These are phyloP conservation scores for Falco berigora DNA, from an alignment of 2,797 vertebrate genomes.

Conservation along the genomic window DNA sequence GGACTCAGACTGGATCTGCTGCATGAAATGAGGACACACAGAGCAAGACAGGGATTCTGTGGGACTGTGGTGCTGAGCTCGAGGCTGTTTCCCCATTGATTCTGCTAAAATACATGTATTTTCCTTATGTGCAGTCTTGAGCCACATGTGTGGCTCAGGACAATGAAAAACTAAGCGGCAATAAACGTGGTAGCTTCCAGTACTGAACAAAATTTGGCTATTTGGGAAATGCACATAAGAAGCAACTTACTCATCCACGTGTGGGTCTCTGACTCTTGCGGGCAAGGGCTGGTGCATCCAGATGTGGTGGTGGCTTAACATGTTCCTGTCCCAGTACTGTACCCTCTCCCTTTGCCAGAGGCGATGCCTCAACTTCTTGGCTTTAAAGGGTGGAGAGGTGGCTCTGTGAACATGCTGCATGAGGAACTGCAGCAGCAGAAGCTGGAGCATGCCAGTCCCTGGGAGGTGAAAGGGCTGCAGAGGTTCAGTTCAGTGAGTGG, in stretches of 20 bases:
- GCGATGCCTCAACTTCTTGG: not conserved
- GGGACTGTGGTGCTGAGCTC: not conserved
- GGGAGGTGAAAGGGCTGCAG: not conserved
- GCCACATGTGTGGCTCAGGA: not conserved
- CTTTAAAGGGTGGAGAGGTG: not conserved
- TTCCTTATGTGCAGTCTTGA: not conserved
- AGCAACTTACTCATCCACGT: not conserved
- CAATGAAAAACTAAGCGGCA: not conserved
- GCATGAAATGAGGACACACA: not conserved
- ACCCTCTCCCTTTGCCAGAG: not conserved
- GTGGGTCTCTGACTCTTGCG: fast-evolving
- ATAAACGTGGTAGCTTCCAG: not conserved
- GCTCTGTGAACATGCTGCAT: not conserved
- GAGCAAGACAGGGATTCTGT: not conserved
- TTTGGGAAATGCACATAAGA: not conserved
- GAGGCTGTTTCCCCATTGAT: not conserved
- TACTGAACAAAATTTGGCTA: not conserved
- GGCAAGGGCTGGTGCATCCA: not conserved
- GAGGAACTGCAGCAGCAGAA: not conserved
- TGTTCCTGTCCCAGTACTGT: not conserved
- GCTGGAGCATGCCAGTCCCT: not conserved
- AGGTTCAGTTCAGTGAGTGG: not conserved
- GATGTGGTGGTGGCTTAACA: not conserved
- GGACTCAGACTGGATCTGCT: not conserved
- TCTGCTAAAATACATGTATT: not conserved